Evolutionary conservation across 2,888 invertebrate genomes (phyloP).

Genomic region (Escarpia spicata): DNA sequence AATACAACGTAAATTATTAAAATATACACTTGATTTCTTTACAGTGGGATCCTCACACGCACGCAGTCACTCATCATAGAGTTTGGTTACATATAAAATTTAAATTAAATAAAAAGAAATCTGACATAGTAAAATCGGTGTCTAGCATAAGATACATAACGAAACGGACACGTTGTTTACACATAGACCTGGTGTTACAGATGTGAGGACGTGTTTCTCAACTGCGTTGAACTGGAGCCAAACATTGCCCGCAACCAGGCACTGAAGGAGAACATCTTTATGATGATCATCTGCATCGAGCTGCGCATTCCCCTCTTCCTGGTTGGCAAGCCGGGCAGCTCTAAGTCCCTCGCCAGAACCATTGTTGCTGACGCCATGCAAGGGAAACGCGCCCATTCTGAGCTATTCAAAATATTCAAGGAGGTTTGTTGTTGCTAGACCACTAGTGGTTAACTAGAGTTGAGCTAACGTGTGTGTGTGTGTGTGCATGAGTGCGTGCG

Average conservation of each 20-base stretch:
- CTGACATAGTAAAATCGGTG: background rate
- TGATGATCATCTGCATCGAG: conserved; percentile 64
- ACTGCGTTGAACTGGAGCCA: conserved; percentile 48
- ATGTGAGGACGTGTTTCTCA: conserved; percentile 58
- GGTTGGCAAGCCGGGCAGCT: conserved; percentile 64
- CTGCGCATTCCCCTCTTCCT: conserved; percentile 62
- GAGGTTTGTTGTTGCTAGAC: conserved; percentile 45
- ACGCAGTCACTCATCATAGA: no score
- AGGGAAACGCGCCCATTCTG: conserved; percentile 52
- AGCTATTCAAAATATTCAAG: conserved; percentile 55
- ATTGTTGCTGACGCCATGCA: conserved; percentile 62
- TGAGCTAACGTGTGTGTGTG: no score
- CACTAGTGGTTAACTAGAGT: background rate
- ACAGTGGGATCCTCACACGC: no score
- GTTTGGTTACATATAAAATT: no score
- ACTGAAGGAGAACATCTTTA: conserved; percentile 62
- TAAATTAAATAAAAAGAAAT: no score
- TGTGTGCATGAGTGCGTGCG: no score
- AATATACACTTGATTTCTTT: no score
- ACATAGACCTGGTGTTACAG: conserved; percentile 37
- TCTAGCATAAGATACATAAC: background rate
- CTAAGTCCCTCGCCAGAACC: conserved; percentile 62
- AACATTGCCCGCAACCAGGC: conserved; percentile 61
- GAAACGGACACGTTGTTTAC: background rate
- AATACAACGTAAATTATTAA: no score